Base-by-base conservation (phyloP, 2,888 invertebrate species). In the Antheraea assamensis region DNA sequence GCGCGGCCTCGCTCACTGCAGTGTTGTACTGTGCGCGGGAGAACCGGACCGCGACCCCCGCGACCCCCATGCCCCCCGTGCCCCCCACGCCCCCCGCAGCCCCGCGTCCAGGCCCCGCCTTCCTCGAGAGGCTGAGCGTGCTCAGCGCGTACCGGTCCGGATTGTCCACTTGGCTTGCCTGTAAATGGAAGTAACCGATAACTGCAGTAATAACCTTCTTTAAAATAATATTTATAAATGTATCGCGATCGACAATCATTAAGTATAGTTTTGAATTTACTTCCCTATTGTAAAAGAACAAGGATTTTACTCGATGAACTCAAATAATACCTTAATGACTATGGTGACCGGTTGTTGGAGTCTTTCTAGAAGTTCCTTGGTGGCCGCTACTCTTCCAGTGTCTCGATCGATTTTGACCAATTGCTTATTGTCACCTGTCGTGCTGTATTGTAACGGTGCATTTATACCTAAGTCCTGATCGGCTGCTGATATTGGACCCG, bases 111-210 rank as follows among this genome's bases (percentile, higher is more conserved):
- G 70, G 7, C 0, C 42, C 70, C 70, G 10, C 47, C n/a, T 24
- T 24, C 17, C 42, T 15, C 4, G 97, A 82, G 95, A 98, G 95
- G 21, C 97, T 96, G 73, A 98, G 95, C 0, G 98, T 98, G 1
- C 98, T 97, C 75, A 98, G 93, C 0, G 98, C 98, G 88, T 98
- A 98, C 73, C 98, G 96, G 92, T 98, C 98, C 0, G 97, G 94
- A 94, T 98, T 98, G 91, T 98, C 98, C 76, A 96, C 95, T 86
- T 97, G 97, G 1, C 96, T 97, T 15, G 97, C 97, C 96, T 97
- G 91, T 1, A 75, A 27, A 10, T 42, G 8, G 1, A 42, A 42
- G n/a, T n/a, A n/a, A n/a, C n/a, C n/a, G n/a, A n/a, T n/a, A n/a
- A n/a, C n/a, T n/a, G n/a, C n/a, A n/a, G n/a, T n/a, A n/a, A n/a